phyloP scores from a whole-genome alignment of 1,140 invertebrate species.

The Megalopta genalis region DNA sequence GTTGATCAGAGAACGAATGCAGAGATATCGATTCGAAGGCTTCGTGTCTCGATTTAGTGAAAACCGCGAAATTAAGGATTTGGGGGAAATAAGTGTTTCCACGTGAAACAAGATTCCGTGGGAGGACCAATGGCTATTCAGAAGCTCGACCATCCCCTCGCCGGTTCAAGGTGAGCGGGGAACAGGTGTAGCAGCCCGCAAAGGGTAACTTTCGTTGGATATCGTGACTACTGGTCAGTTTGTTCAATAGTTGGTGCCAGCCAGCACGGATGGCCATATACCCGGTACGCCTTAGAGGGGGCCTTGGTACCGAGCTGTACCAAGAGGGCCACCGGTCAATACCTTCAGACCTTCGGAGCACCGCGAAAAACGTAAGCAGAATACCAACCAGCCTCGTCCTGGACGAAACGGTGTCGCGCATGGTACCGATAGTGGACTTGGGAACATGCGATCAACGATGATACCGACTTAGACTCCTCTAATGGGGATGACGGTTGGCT shows the following conservation, averaged over 20 bases:
- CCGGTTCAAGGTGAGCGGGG: neutral
- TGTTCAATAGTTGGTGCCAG: conserved; percentile 81
- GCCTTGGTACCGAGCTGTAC: conserved; percentile 79
- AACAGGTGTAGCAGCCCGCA: conserved; percentile 51
- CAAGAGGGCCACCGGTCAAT: conserved; percentile 81
- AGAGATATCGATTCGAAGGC: neutral
- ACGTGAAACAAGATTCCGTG: neutral
- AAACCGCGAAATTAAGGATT: neutral
- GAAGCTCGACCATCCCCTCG: neutral
- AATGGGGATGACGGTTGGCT: neutral
- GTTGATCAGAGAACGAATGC: neutral
- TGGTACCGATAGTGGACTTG: conserved; percentile 28
- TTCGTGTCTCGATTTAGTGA: neutral
- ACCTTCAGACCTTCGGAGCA: conserved; percentile 74
- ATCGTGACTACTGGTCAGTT: conserved; percentile 81
- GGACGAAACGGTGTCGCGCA: conserved; percentile 41
- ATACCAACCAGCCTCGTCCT: conserved; percentile 28
- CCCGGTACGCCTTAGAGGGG: conserved; percentile 64
- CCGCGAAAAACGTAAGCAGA: conserved; percentile 59
- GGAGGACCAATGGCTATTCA: neutral
- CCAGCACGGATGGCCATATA: conserved; percentile 76
- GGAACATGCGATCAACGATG: conserved; percentile 24
- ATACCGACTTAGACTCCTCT: neutral
- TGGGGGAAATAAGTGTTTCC: too few species aligned
- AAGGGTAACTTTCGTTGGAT: conserved; percentile 65